These are phyloP conservation scores for Rhabdornis inornatus DNA, from an alignment of 2,113 vertebrate species.

Conservation along the genomic window DNA sequence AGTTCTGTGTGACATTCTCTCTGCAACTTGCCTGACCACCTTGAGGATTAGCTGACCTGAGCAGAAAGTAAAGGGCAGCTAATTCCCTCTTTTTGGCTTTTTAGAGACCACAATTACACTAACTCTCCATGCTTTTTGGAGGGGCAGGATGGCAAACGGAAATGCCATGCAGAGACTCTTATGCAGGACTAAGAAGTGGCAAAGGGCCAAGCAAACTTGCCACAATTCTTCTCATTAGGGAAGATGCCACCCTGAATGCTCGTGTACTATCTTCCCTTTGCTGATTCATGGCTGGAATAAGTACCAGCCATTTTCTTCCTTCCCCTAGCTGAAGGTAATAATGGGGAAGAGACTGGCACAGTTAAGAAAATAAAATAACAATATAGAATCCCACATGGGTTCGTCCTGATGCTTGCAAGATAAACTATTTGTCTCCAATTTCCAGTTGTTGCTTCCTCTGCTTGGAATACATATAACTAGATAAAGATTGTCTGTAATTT, in stretches of 20 bases:
- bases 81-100: neutral
- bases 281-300: constrained; percentile 27
- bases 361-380: neutral
- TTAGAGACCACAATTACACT: neutral
- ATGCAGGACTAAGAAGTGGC: neutral
- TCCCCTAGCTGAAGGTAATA: neutral
- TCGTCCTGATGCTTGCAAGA: neutral
- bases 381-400: neutral
- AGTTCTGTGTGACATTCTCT: neutral
- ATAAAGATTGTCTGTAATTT: neutral
- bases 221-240: constrained; percentile 9
- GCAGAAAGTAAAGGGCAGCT: constrained; percentile 21
- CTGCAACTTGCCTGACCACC: neutral
- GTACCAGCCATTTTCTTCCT: neutral
- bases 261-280: neutral
- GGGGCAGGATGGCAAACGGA: neutral
- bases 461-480: neutral
- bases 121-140: neutral
- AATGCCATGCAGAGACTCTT: neutral
- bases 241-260: constrained; percentile 10
- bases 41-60: constrained; percentile 31
- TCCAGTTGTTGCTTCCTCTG: neutral
- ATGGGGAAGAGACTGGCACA: neutral
- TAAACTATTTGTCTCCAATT: neutral
- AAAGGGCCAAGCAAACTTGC: constrained; percentile 15